phyloP scores from a whole-genome alignment of 2,113 vertebrate genomes.

The Hassar affinis region DNA sequence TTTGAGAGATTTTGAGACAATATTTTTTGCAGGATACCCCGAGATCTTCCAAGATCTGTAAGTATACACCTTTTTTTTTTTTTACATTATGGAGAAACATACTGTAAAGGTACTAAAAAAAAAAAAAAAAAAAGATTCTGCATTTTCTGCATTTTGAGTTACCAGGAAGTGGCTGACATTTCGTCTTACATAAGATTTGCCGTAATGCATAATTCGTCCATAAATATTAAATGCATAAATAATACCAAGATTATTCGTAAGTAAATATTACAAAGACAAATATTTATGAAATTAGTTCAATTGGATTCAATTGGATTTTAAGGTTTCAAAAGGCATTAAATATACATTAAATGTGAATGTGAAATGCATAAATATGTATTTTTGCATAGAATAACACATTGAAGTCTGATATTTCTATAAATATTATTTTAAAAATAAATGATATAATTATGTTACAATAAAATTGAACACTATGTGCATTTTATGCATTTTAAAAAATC shows the following conservation, averaged over 20 bases:
- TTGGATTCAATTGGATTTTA: too few relatives aligned
- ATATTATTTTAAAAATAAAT: neutral
- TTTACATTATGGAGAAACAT: neutral
- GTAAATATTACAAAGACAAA: neutral
- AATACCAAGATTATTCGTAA: neutral
- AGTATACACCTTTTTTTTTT: neutral
- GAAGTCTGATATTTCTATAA: neutral
- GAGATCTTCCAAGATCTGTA: neutral
- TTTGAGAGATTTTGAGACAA: neutral
- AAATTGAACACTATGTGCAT: neutral
- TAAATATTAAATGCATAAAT: neutral
- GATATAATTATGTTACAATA: neutral
- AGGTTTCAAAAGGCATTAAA: neutral
- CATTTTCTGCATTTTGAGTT: neutral
- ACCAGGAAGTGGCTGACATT: constrained; percentile 21
- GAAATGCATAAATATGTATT: too few relatives aligned
- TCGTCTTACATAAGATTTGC: neutral
- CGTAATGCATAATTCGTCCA: too few relatives aligned
- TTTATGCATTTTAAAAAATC: neutral
- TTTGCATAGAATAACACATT: neutral
- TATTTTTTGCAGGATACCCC: neutral
- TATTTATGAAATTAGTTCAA: too few relatives aligned
- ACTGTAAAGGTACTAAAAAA: neutral
- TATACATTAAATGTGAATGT: neutral
- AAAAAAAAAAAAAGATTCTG: neutral